Conservation (phyloP, 2,113 vertebrate genomes). For the Danio rerio region GRCz12tu NC_133199.1:31187001-31187500, state of each 20-base stretch:
- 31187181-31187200: background rate
- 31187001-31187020: too few species aligned
- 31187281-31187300: slow-evolving; percentile 1
- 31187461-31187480: slow-evolving; percentile 23
- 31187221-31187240: background rate
- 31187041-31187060: too few species aligned
- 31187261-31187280: background rate
- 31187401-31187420: slow-evolving; percentile 28
- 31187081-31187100: too few species aligned
- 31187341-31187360: slow-evolving; percentile 34
- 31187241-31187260: background rate
- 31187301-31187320: slow-evolving; percentile 19
- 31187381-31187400: slow-evolving; percentile 21
- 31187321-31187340: slow-evolving; percentile 22
- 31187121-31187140: background rate
- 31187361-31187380: slow-evolving; percentile 5
- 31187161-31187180: background rate
- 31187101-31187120: background rate
- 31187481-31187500: slow-evolving; percentile 8
- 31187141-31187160: background rate
- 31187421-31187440: slow-evolving; percentile 39
- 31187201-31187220: background rate
- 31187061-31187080: too few species aligned
- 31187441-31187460: slow-evolving; percentile 27
- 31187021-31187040: too few species aligned